These are phyloP conservation scores for Setipinna tenuifilis DNA, from an alignment of 2,797 vertebrate genomes.

Conservation along the genomic window DNA sequence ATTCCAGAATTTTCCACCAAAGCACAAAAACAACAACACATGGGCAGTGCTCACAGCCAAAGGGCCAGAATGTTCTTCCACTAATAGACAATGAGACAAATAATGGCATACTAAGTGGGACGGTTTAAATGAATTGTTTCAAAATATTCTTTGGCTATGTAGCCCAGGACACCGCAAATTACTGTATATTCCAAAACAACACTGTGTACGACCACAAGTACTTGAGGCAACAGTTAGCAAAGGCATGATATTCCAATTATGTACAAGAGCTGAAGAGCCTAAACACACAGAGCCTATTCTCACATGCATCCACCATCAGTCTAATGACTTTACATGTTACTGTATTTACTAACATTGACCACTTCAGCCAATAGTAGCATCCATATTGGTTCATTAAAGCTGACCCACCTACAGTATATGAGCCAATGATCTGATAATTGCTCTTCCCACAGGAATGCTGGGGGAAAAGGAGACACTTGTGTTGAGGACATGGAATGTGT, in stretches of 20 bases:
- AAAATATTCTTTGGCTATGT: neutral
- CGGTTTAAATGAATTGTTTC: neutral
- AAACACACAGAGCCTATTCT: neutral
- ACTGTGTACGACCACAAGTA: neutral
- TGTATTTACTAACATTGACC: neutral
- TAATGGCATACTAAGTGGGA: neutral
- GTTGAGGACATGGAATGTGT: slow-evolving; percentile 19
- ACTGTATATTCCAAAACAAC: neutral
- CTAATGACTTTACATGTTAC: neutral
- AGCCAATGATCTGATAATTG: slow-evolving; percentile 1
- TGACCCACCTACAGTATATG: neutral
- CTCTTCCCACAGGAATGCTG: neutral
- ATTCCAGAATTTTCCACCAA: neutral
- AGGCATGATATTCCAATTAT: neutral
- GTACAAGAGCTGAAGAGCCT: neutral
- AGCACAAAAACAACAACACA: slow-evolving; percentile 2
- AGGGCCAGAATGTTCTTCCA: slow-evolving; percentile 13
- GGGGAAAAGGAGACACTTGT: neutral
- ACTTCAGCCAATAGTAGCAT: neutral
- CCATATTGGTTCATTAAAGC: neutral
- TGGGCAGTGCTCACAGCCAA: neutral
- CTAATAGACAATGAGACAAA: slow-evolving; percentile 4
- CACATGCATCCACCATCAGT: neutral
- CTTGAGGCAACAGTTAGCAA: neutral
- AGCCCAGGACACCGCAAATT: neutral